Conservation (phyloP, 2,113 vertebrate genomes). For the Tyto alba region DNA sequence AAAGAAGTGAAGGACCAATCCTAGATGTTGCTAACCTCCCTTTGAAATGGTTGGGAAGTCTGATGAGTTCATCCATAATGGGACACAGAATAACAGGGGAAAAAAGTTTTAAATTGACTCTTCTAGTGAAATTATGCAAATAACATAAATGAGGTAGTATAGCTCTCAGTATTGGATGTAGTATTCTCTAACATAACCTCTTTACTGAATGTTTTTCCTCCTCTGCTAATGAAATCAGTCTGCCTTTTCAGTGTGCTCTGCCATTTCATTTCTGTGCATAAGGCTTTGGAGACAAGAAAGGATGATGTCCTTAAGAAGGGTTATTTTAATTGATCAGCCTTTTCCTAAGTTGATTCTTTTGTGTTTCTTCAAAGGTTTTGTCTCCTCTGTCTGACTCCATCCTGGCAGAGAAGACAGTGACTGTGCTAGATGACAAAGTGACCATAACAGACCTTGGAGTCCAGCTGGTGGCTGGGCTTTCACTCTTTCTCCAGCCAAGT, state of each 20-base stretch:
- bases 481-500: constrained; percentile 84
- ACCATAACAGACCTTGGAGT: constrained; percentile 89
- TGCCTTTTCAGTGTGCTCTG: background rate
- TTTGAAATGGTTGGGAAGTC: background rate
- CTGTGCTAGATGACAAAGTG: constrained; percentile 92
- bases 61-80: background rate
- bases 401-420: constrained; percentile 93
- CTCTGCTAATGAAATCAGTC: background rate
- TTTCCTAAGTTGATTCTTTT: background rate
- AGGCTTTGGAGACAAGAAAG: background rate
- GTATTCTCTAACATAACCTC: background rate
- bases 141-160: background rate
- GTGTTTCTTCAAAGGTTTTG: constrained; percentile 76
- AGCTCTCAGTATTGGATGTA: background rate
- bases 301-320: background rate
- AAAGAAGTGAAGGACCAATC: background rate
- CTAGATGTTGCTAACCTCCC: background rate
- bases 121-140: background rate
- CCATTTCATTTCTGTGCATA: background rate
- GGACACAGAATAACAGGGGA: background rate
- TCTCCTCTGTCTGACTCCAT: constrained; percentile 95
- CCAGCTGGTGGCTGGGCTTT: constrained; percentile 90
- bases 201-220: background rate
- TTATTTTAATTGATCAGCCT: background rate
- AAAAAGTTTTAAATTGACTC: background rate